Conservation (phyloP, 2,888 invertebrate genomes). For the Caenorhabditis macrosperma region DNA sequence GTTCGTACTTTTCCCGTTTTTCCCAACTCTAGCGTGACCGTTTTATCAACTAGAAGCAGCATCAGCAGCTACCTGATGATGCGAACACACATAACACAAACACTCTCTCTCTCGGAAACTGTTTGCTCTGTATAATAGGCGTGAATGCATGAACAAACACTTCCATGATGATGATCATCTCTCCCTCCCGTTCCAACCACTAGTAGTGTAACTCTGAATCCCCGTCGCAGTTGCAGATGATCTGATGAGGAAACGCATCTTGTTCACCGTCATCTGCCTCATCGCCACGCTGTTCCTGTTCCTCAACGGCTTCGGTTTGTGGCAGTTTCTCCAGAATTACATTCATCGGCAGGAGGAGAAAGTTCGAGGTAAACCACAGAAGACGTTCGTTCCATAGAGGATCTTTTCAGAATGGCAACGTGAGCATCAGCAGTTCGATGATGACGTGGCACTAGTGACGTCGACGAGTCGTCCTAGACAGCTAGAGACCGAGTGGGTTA, state of each 20-base stretch:
- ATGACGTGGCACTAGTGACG: slow-evolving; percentile 15
- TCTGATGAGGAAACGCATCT: slow-evolving; percentile 44
- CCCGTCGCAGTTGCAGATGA: slow-evolving; percentile 42
- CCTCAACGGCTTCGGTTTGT: slow-evolving; percentile 19
- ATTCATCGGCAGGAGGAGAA: slow-evolving; percentile 21
- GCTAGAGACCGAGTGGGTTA: slow-evolving; percentile 17
- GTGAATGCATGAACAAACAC: slow-evolving; percentile 45
- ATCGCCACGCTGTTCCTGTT: slow-evolving; percentile 27
- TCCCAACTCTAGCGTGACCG: slow-evolving; percentile 42
- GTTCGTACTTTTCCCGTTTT: slow-evolving; percentile 31
- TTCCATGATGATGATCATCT: slow-evolving; percentile 18
- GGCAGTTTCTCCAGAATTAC: slow-evolving; percentile 30
- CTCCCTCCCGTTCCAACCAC: not conserved
- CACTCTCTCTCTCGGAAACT: slow-evolving; percentile 22
- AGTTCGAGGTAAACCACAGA: slow-evolving; percentile 25
- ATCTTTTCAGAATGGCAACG: slow-evolving; percentile 36
- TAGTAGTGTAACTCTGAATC: not conserved
- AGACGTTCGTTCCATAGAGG: not conserved
- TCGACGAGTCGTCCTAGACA: slow-evolving; percentile 2
- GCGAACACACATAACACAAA: slow-evolving; percentile 43
- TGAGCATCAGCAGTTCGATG: slow-evolving; percentile 24
- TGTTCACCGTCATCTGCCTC: slow-evolving; percentile 29
- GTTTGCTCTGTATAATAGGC: slow-evolving; percentile 43
- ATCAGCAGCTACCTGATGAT: slow-evolving; percentile 19
- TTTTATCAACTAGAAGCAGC: slow-evolving; percentile 20